Evolutionary conservation across 1,140 invertebrate genomes (phyloP).

Genomic region (Leptinotarsa texana): DNA sequence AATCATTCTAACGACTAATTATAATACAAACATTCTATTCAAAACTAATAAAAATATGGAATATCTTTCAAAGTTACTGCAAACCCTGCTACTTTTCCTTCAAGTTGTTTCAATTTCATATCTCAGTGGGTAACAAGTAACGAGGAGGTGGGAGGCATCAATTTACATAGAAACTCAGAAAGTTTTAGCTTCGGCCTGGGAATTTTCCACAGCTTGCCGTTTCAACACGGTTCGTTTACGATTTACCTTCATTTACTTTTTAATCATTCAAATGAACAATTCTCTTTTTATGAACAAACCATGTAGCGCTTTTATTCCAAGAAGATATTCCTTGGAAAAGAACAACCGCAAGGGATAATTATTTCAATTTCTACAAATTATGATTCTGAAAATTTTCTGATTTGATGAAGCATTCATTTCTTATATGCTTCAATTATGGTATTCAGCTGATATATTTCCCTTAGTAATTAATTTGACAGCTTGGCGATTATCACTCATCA

Average conservation of each 20-base stretch:
- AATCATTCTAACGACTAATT: too few species aligned
- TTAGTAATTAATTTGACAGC: too few species aligned
- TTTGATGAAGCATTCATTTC: too few species aligned
- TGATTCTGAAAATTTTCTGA: too few species aligned
- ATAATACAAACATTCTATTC: too few species aligned
- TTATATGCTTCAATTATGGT: too few species aligned
- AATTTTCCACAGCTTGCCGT: slow-evolving; percentile 39
- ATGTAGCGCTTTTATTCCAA: slow-evolving; percentile 31
- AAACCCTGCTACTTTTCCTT: slow-evolving; percentile 35
- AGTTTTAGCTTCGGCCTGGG: slow-evolving; percentile 41
- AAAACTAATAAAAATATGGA: too few species aligned
- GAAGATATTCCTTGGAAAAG: too few species aligned
- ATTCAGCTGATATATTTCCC: too few species aligned
- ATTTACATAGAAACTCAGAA: slow-evolving; percentile 50
- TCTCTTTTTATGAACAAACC: slow-evolving; percentile 49
- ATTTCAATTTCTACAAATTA: too few species aligned
- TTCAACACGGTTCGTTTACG: slow-evolving; percentile 47
- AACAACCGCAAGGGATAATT: too few species aligned
- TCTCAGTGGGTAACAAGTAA: slow-evolving; percentile 37
- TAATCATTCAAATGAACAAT: slow-evolving; percentile 53
- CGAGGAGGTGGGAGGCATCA: slow-evolving; percentile 38
- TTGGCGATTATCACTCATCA: too few species aligned
- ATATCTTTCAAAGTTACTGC: background rate
- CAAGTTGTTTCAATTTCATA: slow-evolving; percentile 43
- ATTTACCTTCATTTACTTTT: slow-evolving; percentile 44